A percentile compares a stretch with the other conserved stretches of the same genome.
phyloP scores from a whole-genome alignment of 2,888 invertebrate species.

The Poecilobothrus nobilitatus region DNA sequence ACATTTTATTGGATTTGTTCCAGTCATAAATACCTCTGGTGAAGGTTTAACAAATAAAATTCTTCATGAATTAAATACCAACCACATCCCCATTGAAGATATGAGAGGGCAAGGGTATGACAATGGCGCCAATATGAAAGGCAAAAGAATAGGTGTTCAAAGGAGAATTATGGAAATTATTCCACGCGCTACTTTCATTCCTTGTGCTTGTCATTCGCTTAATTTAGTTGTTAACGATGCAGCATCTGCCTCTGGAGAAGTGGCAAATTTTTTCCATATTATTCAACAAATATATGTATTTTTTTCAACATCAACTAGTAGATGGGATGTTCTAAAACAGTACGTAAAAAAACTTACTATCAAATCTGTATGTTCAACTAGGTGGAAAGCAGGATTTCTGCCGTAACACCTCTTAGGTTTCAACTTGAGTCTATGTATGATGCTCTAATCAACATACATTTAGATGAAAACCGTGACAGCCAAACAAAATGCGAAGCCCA shows the following conservation, averaged over 20 bases:
- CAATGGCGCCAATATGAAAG: constrained; percentile 10
- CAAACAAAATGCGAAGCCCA: constrained; percentile 7
- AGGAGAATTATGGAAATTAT: constrained; percentile 7
- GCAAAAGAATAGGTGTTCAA: constrained; percentile 1
- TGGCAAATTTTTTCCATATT: background rate
- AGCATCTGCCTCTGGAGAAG: constrained; percentile 5
- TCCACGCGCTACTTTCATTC: constrained; percentile 9
- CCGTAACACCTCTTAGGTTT: constrained; percentile 7
- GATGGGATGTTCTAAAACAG: background rate
- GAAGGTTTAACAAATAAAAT: constrained; percentile 10
- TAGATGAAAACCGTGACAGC: background rate
- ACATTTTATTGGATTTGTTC: constrained; percentile 5
- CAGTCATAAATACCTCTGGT: constrained; percentile 3
- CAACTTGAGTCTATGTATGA: constrained; percentile 2
- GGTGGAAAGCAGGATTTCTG: background rate
- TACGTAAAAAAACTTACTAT: constrained; percentile 7
- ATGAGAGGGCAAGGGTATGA: constrained; percentile 11
- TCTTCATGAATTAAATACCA: constrained; percentile 11
- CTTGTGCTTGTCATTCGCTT: constrained; percentile 8
- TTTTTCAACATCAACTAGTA: constrained; percentile 8
- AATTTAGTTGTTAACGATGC: constrained; percentile 10
- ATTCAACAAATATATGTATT: constrained; percentile 9
- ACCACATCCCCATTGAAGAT: constrained; percentile 10
- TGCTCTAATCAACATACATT: background rate
- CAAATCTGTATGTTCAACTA: constrained; percentile 4